phyloP scores from a whole-genome alignment of 2,113 vertebrate species.

The Enhydra lutris region DNA sequence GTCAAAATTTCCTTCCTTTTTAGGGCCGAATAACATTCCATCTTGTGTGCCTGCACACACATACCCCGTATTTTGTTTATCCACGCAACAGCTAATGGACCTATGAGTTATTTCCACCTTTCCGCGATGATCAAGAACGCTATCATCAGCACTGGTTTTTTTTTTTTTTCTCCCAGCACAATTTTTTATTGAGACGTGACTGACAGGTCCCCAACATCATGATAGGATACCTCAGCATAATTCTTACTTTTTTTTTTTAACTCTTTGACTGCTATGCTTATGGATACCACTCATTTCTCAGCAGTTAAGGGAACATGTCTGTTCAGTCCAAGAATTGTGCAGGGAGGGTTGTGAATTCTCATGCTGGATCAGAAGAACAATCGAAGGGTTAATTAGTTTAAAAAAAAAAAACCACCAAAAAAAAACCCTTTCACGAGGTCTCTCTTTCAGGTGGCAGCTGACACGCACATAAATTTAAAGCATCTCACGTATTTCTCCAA shows the following conservation, averaged over 20 bases:
- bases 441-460: constrained; percentile 39
- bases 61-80: neutral
- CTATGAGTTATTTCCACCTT: neutral
- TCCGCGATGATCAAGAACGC: neutral
- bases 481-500: constrained; percentile 41
- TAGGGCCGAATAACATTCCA: neutral
- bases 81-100: neutral
- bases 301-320: neutral
- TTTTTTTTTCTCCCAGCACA: neutral
- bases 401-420: neutral
- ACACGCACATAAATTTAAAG: constrained; percentile 28
- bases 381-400: constrained; percentile 24
- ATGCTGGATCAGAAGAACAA: neutral
- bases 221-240: neutral
- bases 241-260: neutral
- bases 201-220: neutral
- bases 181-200: neutral
- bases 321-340: neutral
- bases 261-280: neutral
- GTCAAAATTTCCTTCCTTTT: neutral
- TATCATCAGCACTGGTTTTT: neutral
- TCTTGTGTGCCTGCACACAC: neutral
- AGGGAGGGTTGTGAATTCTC: neutral
- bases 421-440: neutral
- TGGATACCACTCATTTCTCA: neutral